These are phyloP conservation scores for Tetramorium bicarinatum DNA, from an alignment of 2,888 invertebrate species.

Conservation along the genomic window DNA sequence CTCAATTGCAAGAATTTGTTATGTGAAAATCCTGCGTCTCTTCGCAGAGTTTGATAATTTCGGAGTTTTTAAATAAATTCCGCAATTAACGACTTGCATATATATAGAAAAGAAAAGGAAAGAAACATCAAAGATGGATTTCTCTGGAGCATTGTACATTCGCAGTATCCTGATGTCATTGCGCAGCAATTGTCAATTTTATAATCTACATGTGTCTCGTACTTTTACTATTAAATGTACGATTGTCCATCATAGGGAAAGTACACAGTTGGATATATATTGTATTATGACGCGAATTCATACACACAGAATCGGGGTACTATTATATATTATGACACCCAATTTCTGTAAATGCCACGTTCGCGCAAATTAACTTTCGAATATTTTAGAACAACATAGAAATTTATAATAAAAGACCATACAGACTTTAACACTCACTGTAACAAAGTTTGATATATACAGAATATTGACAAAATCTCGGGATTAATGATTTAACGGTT, in stretches of 20 bases:
- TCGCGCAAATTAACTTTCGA: slow-evolving; percentile 5
- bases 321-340: background rate
- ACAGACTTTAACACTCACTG: background rate
- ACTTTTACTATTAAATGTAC: slow-evolving; percentile 54
- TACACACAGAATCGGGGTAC: background rate
- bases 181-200: slow-evolving; percentile 64
- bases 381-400: slow-evolving; percentile 5
- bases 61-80: slow-evolving; percentile 26
- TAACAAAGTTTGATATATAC: background rate
- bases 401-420: background rate
- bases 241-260: slow-evolving; percentile 48
- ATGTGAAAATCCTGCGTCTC: background rate
- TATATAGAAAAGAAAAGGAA: slow-evolving; percentile 10
- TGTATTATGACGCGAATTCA: slow-evolving; percentile 14
- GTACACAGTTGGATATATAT: slow-evolving; percentile 16
- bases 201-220: slow-evolving; percentile 60
- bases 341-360: background rate
- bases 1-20: background rate
- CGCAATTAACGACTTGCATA: slow-evolving; percentile 29
- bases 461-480: slow-evolving; percentile 17
- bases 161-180: slow-evolving; percentile 36
- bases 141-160: slow-evolving; percentile 42
- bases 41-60: slow-evolving; percentile 15
- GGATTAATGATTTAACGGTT: background rate
- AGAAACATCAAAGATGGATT: slow-evolving; percentile 5